These are phyloP conservation scores for Periparus ater DNA, from an alignment of 2,797 vertebrate genomes.

Conservation along the genomic window DNA sequence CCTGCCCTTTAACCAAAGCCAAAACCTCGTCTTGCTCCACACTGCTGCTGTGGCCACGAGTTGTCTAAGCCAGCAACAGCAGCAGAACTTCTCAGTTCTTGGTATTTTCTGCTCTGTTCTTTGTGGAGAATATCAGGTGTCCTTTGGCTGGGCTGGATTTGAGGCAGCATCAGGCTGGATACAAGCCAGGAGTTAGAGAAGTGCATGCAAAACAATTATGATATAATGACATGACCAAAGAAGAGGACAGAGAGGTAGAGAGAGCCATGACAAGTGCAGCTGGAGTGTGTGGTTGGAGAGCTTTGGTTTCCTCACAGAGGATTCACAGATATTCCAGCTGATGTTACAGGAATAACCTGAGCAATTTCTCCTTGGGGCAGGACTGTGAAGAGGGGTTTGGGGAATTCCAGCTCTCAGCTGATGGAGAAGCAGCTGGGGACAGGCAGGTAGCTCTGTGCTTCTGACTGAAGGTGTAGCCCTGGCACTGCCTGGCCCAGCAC, in stretches of 20 bases:
- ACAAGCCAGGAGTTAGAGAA: constrained; percentile 36
- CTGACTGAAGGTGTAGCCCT: neutral
- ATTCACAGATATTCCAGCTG: neutral
- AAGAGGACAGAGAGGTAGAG: constrained; percentile 6
- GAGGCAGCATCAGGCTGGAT: constrained; percentile 10
- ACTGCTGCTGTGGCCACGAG: neutral
- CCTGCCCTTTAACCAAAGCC: neutral
- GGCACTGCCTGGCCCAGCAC: neutral
- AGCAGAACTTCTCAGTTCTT: constrained; percentile 9
- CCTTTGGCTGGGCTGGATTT: constrained; percentile 25
- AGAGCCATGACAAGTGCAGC: neutral
- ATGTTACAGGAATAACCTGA: neutral
- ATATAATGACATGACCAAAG: constrained; percentile 27
- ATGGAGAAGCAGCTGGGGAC: neutral
- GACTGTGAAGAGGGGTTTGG: neutral
- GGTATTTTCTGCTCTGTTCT: constrained; percentile 20
- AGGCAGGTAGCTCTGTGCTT: neutral
- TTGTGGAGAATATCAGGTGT: neutral
- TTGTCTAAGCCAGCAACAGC: neutral
- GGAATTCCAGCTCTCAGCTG: neutral
- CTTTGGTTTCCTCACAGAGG: neutral
- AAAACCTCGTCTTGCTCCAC: neutral
- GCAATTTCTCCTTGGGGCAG: neutral
- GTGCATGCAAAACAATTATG: constrained; percentile 24
- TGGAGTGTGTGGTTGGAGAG: neutral